Evolutionary conservation across 2,888 invertebrate species (phyloP).

Genomic region (Tetramorium bicarinatum): DNA sequence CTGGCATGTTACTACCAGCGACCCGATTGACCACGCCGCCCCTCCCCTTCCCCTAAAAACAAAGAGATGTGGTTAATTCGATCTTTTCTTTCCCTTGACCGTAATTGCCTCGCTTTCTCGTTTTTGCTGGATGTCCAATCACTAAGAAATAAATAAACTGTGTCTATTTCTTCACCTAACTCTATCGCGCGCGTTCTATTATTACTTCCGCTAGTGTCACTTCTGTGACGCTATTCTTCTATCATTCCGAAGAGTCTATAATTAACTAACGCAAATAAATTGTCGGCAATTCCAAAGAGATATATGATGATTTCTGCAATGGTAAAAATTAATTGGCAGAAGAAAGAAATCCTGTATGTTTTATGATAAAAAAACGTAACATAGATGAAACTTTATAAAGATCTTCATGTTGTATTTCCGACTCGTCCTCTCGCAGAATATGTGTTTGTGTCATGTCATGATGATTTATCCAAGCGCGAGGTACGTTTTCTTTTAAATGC

Average conservation of each 20-base stretch:
- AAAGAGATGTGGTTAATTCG: slow-evolving; percentile 52
- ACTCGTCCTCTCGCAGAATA: slow-evolving; percentile 21
- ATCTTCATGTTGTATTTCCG: slow-evolving; percentile 18
- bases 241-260: slow-evolving; percentile 20
- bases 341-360: slow-evolving; percentile 2
- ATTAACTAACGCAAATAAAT: slow-evolving; percentile 24
- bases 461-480: slow-evolving; percentile 4
- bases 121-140: slow-evolving; percentile 7
- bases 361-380: neutral
- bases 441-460: slow-evolving; percentile 22
- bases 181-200: slow-evolving; percentile 36
- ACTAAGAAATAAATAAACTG: neutral
- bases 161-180: slow-evolving; percentile 28
- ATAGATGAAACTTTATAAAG: slow-evolving; percentile 8
- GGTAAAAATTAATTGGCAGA: slow-evolving; percentile 3
- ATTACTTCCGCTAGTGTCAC: slow-evolving; percentile 26
- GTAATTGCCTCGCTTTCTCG: slow-evolving; percentile 16
- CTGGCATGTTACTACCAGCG: slow-evolving; percentile 89
- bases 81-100: neutral
- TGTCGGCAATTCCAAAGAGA: slow-evolving; percentile 11
- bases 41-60: slow-evolving; percentile 89
- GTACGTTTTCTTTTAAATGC: neutral
- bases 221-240: slow-evolving; percentile 29
- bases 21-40: slow-evolving; percentile 88
- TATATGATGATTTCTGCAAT: neutral